A percentile compares a stretch with the other conserved stretches of the same genome.
Evolutionary conservation across 2,797 vertebrate genomes (phyloP).

Genomic region (Rhinella marina): DNA sequence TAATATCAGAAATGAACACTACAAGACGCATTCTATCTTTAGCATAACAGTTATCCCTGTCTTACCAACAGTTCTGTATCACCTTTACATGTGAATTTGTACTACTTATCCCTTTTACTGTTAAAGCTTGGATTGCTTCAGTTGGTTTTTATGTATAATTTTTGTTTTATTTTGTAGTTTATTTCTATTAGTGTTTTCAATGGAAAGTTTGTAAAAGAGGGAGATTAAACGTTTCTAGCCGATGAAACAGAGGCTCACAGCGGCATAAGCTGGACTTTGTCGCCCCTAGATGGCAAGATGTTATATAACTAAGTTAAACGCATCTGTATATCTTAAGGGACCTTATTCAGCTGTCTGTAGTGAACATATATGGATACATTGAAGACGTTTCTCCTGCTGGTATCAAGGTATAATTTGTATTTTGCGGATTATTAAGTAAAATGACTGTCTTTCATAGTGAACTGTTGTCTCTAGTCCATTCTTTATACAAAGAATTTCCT

Average conservation of each 20-base stretch:
- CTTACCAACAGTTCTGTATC: constrained; percentile 71
- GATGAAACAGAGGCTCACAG: constrained; percentile 92
- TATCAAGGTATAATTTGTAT: constrained; percentile 98
- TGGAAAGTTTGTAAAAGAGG: constrained; percentile 89
- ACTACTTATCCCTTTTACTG: constrained; percentile 65
- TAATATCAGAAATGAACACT: constrained; percentile 32
- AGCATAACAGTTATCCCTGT: constrained; percentile 84
- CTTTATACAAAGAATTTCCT: constrained; percentile 69
- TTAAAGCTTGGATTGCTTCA: constrained; percentile 87
- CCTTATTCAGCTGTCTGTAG: constrained; percentile 98
- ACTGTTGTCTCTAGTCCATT: constrained; percentile 81
- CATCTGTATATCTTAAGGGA: constrained; percentile 98
- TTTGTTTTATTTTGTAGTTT: constrained; percentile 77
- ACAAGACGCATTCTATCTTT: constrained; percentile 75
- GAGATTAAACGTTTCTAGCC: constrained; percentile 85
- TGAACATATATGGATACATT: constrained; percentile 88
- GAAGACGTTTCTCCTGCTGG: constrained; percentile 91
- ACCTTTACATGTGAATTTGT: constrained; percentile 66
- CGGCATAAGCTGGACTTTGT: constrained; percentile 99
- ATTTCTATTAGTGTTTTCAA: constrained; percentile 83
- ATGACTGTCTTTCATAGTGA: constrained; percentile 99
- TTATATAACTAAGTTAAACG: constrained; percentile 92
- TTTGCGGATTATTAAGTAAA: constrained; percentile 99
- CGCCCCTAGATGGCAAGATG: constrained; percentile 95
- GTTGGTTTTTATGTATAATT: constrained; percentile 86